Base-by-base conservation (phyloP, 1,140 invertebrate species). In the Oscheius sp. region DNA sequence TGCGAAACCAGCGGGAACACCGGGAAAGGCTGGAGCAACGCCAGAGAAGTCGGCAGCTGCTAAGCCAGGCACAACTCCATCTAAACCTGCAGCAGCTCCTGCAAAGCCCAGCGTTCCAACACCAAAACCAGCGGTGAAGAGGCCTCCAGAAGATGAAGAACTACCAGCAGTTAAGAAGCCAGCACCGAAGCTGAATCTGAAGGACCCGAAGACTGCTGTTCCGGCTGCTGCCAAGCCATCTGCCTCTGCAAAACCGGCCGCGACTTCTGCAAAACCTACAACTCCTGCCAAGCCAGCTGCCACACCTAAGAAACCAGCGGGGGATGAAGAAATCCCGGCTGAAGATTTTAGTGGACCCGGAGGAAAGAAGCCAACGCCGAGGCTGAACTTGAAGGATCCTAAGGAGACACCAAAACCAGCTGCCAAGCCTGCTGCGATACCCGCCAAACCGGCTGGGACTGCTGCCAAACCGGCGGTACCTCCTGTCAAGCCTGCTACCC, bases 361-460 rank as follows among this genome's bases (percentile, higher is more conserved):
- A 29, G 59, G 23, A 23, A 62, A 62, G 59, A 62, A 62, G 32
- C 59, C 59, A 32, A 13, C 59, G n/a, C 28, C 59, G 28, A 35
- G 26, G 28, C 13, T 35, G 7, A 62, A 62, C n/a, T 32, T 62
- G 28, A 62, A 62, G 59, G 59, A 62, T 62, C 28, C 59, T 62
- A 62, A 62, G 26, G 23, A 23, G 10, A 35, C 29, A 4, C 3
- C 29, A 7, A 62, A 62, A 35, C 29, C 59, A 62, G 29, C 15
- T 7, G 59, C 15, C 10, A 32, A 29, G 28, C 7, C 49, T 7
- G 23, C 13, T 10, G 34, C 28, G 7, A 62, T 32, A 13, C 59
- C 59, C 34, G 7, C 23, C 7, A 35, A 29, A 31, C 32, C 59
- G 15, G 28, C 3, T 29, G 59, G 7, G 26, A 23, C 15, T 7